Base-by-base conservation (phyloP, 2,888 invertebrate genomes). In the Nesidiocoris tenuis region DNA sequence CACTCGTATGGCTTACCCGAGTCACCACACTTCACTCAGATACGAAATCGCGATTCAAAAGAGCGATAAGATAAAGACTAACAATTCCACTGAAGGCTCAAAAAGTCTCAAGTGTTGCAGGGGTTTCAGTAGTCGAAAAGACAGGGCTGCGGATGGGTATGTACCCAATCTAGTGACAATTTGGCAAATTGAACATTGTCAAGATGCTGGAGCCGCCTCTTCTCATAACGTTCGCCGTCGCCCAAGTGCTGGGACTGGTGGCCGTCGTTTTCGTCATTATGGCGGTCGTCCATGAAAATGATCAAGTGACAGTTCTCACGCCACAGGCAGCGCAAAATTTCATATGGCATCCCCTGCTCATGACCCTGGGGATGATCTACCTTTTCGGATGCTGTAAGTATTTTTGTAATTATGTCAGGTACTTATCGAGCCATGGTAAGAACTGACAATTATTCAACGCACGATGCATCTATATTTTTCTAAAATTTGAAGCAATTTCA, bases 381-480 rank as follows among this genome's bases (percentile, higher is more conserved):
- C 64, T 74, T 56, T 74, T 74, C 21, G 74, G 74, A 18, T 57
- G 23, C 17, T 39, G 74, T 74, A 65, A 74, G 74, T 74, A 17
- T 39, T 39, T 39, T 12, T n/a, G n/a, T n/a, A n/a, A n/a, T n/a
- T n/a, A n/a, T n/a, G n/a, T n/a, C n/a, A n/a, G n/a, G n/a, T n/a
- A n/a, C n/a, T n/a, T n/a, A n/a, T n/a, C n/a, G n/a, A n/a, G n/a
- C n/a, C n/a, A n/a, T n/a, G n/a, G n/a, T n/a, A n/a, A n/a, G n/a
- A n/a, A n/a, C n/a, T n/a, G n/a, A n/a, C n/a, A n/a, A n/a, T n/a
- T n/a, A n/a, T n/a, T n/a, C n/a, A n/a, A n/a, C n/a, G n/a, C n/a
- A n/a, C n/a, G n/a, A n/a, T n/a, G n/a, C n/a, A n/a, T n/a, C n/a
- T n/a, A n/a, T n/a, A n/a, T n/a, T n/a, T n/a, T n/a, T n/a, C n/a